Evolutionary conservation across 2,888 invertebrate species (phyloP), one percentile per base, ranked within the genome.

Genomic region (Drosophila merina): DNA sequence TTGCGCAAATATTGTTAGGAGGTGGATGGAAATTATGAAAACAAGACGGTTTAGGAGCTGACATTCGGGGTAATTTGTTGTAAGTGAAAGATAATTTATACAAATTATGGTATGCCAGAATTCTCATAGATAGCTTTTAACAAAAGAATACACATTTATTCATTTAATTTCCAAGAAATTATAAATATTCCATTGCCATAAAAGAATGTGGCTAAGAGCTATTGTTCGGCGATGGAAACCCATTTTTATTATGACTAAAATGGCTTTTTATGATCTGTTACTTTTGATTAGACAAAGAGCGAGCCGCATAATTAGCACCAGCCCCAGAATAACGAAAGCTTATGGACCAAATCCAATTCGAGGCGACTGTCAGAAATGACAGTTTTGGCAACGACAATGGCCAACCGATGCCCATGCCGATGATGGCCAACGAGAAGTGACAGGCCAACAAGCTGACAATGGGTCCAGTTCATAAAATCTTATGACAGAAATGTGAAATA

Each of bases 401-500:
- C 28, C 50, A 25, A 42, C 33, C 20, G 42, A 48, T 36, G 36
- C 6, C 36, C 36, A 12, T n/a, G 2, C 36, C 36, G 36, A 36
- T 42, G 40, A 42, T 42, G 40, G 40, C 40, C 40, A 7, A 42
- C 1, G 20, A 40, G 54, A 40, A 77, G 70, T 73, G 77, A 74
- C 78, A 73, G 79, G 49, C 59, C 76, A 67, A 77, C 79, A 56
- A 75, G 77, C 70, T 63, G 79, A 81, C 84, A 84, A 81, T 84
- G 56, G 76, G 64, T 20, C 36, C 66, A 68, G 70, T 60, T 75
- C 75, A 82, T 85, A 82, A 82, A 67, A 82, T 64, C 76, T 74
- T 83, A 82, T 85, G 82, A 83, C 85, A 82, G 79, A 74, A 70
- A 66, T 75, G 63, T 66, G 72, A 73, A 77, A 83, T 76, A 72